A percentile compares a stretch with the other conserved stretches of the same genome.
Evolutionary conservation across 2,113 vertebrate species (phyloP).

Genomic region (Sander lucioperca): DNA sequence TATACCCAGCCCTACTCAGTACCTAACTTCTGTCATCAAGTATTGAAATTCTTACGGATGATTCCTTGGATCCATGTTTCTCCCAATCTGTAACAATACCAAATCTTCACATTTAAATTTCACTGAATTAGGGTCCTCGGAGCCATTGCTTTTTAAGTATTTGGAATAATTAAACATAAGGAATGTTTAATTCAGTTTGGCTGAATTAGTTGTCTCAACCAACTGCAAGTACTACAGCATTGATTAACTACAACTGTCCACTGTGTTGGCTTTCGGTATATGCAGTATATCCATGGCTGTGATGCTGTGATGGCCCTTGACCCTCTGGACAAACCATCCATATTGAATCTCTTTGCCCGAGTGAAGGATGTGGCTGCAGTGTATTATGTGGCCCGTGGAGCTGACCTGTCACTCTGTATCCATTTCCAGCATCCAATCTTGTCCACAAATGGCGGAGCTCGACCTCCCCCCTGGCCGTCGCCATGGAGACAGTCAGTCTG

Average conservation of each 20-base stretch:
- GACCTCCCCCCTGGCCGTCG: conserved; percentile 28
- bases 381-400: conserved; percentile 45
- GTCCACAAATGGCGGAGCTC: conserved; percentile 35
- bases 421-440: conserved; percentile 58
- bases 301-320: conserved; percentile 37
- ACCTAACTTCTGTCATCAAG: not conserved
- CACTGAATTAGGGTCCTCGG: not conserved
- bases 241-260: conserved; percentile 8
- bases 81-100: not conserved
- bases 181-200: not conserved
- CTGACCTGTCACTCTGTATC: conserved; percentile 71
- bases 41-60: not conserved
- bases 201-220: not conserved
- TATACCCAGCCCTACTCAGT: not conserved
- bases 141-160: not conserved
- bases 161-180: too few relatives aligned
- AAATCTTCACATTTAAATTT: not conserved
- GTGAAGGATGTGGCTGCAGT: conserved; percentile 47
- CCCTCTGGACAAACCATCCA: conserved; percentile 38
- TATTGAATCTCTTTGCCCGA: conserved; percentile 27
- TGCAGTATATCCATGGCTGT: conserved; percentile 4
- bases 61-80: not conserved
- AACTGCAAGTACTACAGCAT: conserved; percentile 10
- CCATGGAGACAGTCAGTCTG: conserved; percentile 89
- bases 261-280: conserved; percentile 17